Conservation (phyloP, 2,113 vertebrate genomes). For the Zapornia atra region DNA sequence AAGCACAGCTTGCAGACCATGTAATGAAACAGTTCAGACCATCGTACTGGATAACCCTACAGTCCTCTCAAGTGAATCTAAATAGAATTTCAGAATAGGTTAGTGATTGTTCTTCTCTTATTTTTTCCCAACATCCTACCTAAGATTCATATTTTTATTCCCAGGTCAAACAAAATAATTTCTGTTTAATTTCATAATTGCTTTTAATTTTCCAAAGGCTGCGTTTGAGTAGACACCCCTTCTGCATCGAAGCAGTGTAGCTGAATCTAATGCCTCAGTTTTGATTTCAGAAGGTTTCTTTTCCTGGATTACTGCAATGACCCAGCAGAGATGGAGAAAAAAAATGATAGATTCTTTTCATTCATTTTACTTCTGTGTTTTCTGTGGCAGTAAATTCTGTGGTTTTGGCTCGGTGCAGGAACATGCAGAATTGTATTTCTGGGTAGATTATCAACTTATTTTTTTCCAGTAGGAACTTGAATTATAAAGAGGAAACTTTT, state of each 20-base stretch:
- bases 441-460: conserved; percentile 33
- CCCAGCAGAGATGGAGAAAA: background rate
- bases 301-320: conserved; percentile 46
- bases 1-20: background rate
- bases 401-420: background rate
- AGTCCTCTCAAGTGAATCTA: background rate
- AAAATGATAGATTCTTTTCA: conserved; percentile 16
- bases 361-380: conserved; percentile 41
- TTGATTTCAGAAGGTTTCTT: background rate
- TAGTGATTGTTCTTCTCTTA: background rate
- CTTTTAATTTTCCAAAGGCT: background rate
- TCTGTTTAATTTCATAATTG: background rate
- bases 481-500: conserved; percentile 59
- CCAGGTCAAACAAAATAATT: background rate
- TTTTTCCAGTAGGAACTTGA: conserved; percentile 24
- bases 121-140: background rate
- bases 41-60: background rate
- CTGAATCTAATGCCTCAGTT: background rate
- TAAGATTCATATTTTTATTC: background rate
- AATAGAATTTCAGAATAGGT: background rate
- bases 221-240: background rate
- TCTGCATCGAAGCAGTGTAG: background rate
- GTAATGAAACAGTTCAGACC: background rate
- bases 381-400: conserved; percentile 16
- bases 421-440: conserved; percentile 41